Evolutionary conservation across 2,888 invertebrate genomes (phyloP).

Genomic region (Tinea trinotella): DNA sequence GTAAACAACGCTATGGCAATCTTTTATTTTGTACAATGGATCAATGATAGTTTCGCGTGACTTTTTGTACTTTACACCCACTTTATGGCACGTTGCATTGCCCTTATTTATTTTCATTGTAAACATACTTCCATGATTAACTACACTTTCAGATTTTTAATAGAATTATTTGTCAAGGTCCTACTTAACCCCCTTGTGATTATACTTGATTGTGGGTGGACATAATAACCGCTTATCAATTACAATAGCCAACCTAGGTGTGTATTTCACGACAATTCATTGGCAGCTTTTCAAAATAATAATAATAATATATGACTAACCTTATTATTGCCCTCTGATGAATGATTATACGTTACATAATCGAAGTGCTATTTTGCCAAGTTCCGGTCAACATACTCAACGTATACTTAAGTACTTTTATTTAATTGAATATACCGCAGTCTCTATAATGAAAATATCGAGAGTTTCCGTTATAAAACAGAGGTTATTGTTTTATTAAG

Average conservation of each 20-base stretch:
- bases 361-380: background rate
- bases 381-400: background rate
- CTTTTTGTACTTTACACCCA: slow-evolving; percentile 26
- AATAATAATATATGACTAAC: background rate
- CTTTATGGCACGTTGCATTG: slow-evolving; percentile 3
- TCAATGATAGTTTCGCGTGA: slow-evolving; percentile 32
- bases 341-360: background rate
- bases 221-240: background rate
- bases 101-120: background rate
- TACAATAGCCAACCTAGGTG: background rate
- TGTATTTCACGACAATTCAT: background rate
- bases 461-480: too few relatives aligned
- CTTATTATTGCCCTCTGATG: slow-evolving; percentile 11
- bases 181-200: background rate
- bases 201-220: background rate
- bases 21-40: slow-evolving; percentile 2
- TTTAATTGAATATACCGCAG: background rate
- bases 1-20: background rate
- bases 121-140: too few relatives aligned
- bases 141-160: too few relatives aligned
- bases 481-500: background rate
- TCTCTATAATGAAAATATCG: background rate
- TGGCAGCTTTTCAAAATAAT: background rate
- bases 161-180: background rate
- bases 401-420: background rate